These are phyloP conservation scores for Dasypogon diadema DNA, from an alignment of 2,888 invertebrate genomes.

Conservation along the genomic window DNA sequence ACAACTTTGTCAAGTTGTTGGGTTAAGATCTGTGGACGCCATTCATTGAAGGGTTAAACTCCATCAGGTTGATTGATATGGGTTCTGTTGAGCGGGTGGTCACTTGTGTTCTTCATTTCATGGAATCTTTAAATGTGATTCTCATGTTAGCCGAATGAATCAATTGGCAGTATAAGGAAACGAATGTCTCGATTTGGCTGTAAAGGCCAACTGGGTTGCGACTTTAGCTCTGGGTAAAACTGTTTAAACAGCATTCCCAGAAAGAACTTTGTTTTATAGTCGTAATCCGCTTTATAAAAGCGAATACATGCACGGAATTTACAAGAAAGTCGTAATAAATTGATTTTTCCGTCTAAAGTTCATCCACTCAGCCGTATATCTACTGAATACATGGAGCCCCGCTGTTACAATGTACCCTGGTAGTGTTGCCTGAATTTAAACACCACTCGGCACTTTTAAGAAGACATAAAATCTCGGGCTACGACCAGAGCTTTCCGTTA, in stretches of 20 bases:
- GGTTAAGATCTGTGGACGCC: not conserved
- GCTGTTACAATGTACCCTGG: not conserved
- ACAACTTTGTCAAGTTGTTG: constrained; percentile 10
- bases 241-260: not conserved
- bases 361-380: not conserved
- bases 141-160: constrained; percentile 28
- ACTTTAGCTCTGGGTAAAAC: not conserved
- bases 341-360: constrained; percentile 24
- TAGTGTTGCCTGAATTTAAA: constrained; percentile 22
- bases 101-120: constrained; percentile 14
- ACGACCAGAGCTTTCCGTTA: not conserved
- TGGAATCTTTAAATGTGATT: constrained; percentile 42
- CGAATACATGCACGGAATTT: not conserved
- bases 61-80: constrained; percentile 45
- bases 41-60: constrained; percentile 32
- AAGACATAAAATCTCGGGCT: constrained; percentile 12
- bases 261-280: not conserved
- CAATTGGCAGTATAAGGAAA: not conserved
- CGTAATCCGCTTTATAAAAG: constrained; percentile 22
- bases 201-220: constrained; percentile 9
- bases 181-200: constrained; percentile 14
- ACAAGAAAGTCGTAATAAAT: not conserved
- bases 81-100: constrained; percentile 18
- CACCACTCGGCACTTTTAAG: constrained; percentile 29
- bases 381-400: not conserved